Evolutionary conservation across 2,797 vertebrate species (phyloP), one percentile per base, ranked within the genome.

Genomic region (Sebastes steindachneri): DNA sequence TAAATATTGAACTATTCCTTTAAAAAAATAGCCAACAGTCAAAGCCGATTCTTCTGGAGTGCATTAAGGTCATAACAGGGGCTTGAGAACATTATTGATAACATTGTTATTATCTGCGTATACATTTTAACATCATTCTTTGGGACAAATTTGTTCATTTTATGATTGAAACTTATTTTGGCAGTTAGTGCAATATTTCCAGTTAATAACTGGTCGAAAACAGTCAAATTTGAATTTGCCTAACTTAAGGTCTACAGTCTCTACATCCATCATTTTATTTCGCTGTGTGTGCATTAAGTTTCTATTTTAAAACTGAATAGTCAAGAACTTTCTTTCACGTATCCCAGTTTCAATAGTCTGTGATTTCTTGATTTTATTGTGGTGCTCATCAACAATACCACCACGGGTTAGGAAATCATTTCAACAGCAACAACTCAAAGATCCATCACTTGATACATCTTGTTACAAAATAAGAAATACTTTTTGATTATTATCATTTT

Each of bases 391-490:
- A 79, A 91, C 86, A 90, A 85, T 88, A 86, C 81, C 63, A 7
- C 82, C 81, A 90, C 55, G 79, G 69, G 86, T 88, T 88, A 83
- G 78, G 79, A 89, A 92, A 90, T 89, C 58, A 88, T 90, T 79
- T 88, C 79, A 91, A 92, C 86, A 92, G 80, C 88, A 89, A 92
- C 80, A 91, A 88, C 75, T 92, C 80, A 77, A 86, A 59, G 85
- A 92, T 85, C 90, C 87, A 90, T 88, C 79, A 87, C 75, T 91
- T 86, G 70, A 79, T 83, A 89, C 88, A 92, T 89, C 80, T 91
- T 53, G 73, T 92, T 89, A 93, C 86, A 92, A 92, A 93, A 92
- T 84, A 90, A 90, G 73, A 90, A 84, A 92, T 89, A 85, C 55
- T 80, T 89, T 83, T 86, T 88, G 31, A 84, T 86, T 83, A 62